Evolutionary conservation across 1,140 invertebrate species (phyloP), one percentile per base, ranked within the genome.

Genomic region (Neotoxoptera formosana): DNA sequence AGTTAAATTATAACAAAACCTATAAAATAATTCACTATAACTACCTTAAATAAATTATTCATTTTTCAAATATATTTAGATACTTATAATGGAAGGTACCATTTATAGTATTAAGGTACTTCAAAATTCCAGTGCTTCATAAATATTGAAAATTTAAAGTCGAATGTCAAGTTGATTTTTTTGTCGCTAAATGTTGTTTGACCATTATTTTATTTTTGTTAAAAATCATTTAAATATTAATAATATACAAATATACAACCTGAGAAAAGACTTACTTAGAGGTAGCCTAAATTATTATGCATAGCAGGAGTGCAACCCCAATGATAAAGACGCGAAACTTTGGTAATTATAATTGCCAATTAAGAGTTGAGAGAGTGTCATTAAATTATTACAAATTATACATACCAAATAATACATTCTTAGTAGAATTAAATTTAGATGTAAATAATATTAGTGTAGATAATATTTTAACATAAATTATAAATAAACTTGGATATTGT

Each of bases 271-370:
- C 47, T 23, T 56, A 89, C 48, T 41, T 53, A 34, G 8, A 89
- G 34, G 21, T 89, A 56, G 2, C 34, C 34, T 89, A 89, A 53
- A 89, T 41, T 89, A 89, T 36, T 89, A 89, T 89, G 48, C 88
- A 41, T 89, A 53, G 8, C 51, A 89, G 34, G 34, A 89, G 34
- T 89, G n/a, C 9, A 89, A 89, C 36, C 21, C 20, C 20, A 89
- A 89, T 89, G 88, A 89, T 89, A 89, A 89, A 89, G 51, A 89
- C 21, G 23, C 8, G 9, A 56, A 56, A 89, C 51, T 89, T 89
- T 89, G 88, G 88, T 89, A 56, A 89, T 89, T 89, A 56, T 89
- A 41, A 56, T 89, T 89, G 88, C 51, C 51, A 89, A 89, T 89
- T 56, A 56, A 56, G 34, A 89, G 21, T 56, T 34, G 34, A 89